A percentile compares a stretch with the other conserved stretches of the same genome.
Conservation (phyloP, 2,797 vertebrate genomes). For the Petrocephalus sullivani region DNA sequence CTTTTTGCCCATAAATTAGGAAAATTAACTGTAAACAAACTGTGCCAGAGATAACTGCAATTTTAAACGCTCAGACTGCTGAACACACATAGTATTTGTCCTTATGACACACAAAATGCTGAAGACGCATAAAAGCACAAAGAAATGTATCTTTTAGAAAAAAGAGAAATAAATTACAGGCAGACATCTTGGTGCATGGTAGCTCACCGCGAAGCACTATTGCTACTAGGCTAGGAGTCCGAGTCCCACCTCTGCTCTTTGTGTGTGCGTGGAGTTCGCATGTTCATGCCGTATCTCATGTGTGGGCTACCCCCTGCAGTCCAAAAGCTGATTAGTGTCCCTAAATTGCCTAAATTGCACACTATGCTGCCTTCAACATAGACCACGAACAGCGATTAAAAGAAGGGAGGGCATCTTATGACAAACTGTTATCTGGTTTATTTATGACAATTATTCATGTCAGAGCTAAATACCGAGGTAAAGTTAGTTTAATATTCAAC, state of each 20-base stretch:
- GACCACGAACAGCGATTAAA: background rate
- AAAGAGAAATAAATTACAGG: background rate
- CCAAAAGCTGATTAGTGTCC: background rate
- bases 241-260: background rate
- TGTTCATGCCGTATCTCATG: background rate
- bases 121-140: background rate
- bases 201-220: background rate
- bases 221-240: background rate
- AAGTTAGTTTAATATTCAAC: too few species aligned
- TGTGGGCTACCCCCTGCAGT: background rate
- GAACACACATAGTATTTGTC: background rate
- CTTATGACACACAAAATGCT: background rate
- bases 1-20: conserved; percentile 1
- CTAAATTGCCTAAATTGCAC: background rate
- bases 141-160: background rate
- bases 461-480: background rate
- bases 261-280: background rate
- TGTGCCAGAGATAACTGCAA: background rate
- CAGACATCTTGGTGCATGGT: background rate
- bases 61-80: background rate
- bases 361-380: too few species aligned
- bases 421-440: background rate
- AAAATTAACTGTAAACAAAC: background rate
- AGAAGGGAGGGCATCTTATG: background rate
- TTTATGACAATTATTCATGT: background rate